Percentiles rank a stretch among this genome's conserved stretches.
Conservation (phyloP, 2,797 vertebrate genomes). For the Morus bassanus region DNA sequence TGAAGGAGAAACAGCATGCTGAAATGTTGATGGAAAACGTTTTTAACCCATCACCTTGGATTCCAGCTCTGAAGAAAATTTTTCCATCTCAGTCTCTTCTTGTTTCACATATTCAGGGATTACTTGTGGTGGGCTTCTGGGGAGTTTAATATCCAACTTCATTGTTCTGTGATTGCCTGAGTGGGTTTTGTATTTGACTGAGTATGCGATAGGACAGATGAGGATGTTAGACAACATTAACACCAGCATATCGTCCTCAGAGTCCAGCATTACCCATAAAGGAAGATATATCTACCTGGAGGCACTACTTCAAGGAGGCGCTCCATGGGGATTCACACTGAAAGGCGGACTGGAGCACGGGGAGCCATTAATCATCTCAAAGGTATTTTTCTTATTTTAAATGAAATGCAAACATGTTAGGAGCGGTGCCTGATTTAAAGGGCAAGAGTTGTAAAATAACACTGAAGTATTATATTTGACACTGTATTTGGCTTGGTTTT, state of each 20-base stretch:
- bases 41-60: background rate
- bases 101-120: background rate
- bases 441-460: background rate
- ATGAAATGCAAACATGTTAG: background rate
- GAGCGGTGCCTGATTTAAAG: background rate
- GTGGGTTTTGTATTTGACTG: background rate
- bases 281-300: constrained; percentile 83
- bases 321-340: constrained; percentile 95
- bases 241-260: background rate
- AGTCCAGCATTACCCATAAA: constrained; percentile 27
- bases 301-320: constrained; percentile 86
- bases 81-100: background rate
- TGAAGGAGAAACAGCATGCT: background rate
- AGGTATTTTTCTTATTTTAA: constrained; percentile 77
- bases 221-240: constrained; percentile 65
- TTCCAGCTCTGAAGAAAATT: background rate
- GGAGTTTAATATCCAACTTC: background rate
- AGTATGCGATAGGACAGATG: constrained; percentile 37
- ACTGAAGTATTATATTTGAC: background rate
- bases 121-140: background rate
- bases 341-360: constrained; percentile 90
- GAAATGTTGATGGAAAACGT: background rate
- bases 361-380: constrained; percentile 92
- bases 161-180: background rate
- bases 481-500: background rate